Base-by-base conservation (phyloP, 2,113 vertebrate species). In the Montifringilla adamsi region DNA sequence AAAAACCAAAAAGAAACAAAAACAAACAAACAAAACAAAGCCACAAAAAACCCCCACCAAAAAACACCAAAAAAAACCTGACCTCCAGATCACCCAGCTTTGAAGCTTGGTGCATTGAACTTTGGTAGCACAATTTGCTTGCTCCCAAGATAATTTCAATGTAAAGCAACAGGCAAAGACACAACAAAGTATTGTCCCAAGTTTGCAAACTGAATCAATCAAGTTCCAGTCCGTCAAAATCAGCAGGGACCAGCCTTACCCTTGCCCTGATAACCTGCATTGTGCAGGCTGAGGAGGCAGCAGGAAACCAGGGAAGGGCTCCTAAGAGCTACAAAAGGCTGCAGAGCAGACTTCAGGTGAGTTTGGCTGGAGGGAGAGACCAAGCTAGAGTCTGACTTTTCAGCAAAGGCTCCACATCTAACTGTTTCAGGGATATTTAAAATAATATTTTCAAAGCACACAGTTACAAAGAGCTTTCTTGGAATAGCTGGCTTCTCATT, bases 61-160 rank as follows among this genome's bases (percentile, higher is more conserved):
- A 59, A 63, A 19, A 22, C 33, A 35, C 33, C 4, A 59, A 59
- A 59, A 59, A 59, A 35, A 6, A 3, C 21, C 47, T 91, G 94
- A 88, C 95, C 82, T 95, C 43, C 43, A 44, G 39, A 50, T 94
- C 75, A 96, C 93, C 85, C 68, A 74, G 11, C 62, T 87, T 69
- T 69, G 58, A 84, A 76, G 76, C 23, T 43, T 4, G 2, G 15
- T 55, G 64, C 85, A 73, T 80, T 90, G 39, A 81, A 77, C 26
- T 63, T 50, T 3, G 3, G 58, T 72, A 70, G 59, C 33, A 66
- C 68, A 76, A 70, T 93, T 80, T 93, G 13, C 67, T 90, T 62
- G 21, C 55, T 83, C 59, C 46, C 1, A 9, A 78, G 27, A 66
- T 63, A 77, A 43, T 63, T 90, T 89, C 68, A 91, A n/a, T 64